Conservation (phyloP, 1,140 invertebrate species). For the Pachyrhynchus sulphureomaculatus region DNA sequence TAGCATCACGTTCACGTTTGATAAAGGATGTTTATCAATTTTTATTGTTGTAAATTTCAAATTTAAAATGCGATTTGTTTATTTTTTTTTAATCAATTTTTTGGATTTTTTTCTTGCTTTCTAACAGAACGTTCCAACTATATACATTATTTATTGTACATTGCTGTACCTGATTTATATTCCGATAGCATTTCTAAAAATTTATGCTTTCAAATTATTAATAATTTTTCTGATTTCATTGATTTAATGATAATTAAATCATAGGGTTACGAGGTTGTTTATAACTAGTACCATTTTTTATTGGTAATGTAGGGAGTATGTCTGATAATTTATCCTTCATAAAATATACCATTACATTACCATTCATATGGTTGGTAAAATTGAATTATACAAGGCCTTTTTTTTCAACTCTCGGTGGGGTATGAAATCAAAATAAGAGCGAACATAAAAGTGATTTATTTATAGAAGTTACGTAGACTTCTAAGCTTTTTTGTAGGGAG, state of each 20-base stretch:
- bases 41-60: slow-evolving; percentile 10
- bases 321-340: no score
- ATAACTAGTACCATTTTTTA: no score
- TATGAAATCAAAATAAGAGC: no score
- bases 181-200: slow-evolving; percentile 20
- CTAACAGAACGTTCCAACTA: not conserved
- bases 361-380: no score
- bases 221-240: not conserved
- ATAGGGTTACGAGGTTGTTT: no score
- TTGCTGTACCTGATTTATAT: slow-evolving; percentile 13
- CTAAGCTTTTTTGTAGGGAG: no score
- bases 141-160: slow-evolving; percentile 6
- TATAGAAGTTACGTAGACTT: no score
- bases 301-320: no score
- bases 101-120: not conserved
- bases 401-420: no score
- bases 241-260: not conserved
- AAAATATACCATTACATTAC: no score
- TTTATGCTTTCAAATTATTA: not conserved
- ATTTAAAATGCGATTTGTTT: slow-evolving; percentile 2
- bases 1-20: slow-evolving; percentile 2
- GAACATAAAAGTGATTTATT: no score
- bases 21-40: slow-evolving; percentile 19
- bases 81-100: slow-evolving; percentile 10
- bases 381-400: no score